Evolutionary conservation across 2,888 invertebrate species (phyloP), one percentile per base, ranked within the genome.

Genomic region (Flabesymbios commensalis): DNA sequence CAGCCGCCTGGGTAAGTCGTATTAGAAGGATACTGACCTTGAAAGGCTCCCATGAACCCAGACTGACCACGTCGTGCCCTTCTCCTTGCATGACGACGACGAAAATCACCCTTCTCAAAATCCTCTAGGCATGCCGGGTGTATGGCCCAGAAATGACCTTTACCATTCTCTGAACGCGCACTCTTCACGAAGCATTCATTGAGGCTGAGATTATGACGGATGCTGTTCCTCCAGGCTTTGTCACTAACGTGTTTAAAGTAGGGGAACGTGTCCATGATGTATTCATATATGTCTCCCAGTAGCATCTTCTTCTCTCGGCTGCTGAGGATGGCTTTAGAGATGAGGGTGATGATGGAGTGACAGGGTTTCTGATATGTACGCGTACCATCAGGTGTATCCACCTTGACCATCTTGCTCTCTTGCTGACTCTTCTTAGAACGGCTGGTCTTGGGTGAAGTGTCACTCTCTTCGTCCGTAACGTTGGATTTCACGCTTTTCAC

Each of bases 131-230:
- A 64, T 1, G 64, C 64, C 7, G 61, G 54, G 55, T 58, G 57
- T 5, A 64, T 48, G 22, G 45, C 19, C 98, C 98, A 98, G 78
- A 94, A 98, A 80, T 97, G 95, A 0, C 97, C 97, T 82, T 98
- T 95, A 0, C 97, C 98, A 81, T 97, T 97, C 0, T 76, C 79
- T 3, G 77, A 72, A 10, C 79, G 63, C 1, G 78, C 80, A n/a
- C 68, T 68, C 61, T 80, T 80, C 32, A 80, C 70, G 65, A 80
- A 80, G 58, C 80, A 80, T 57, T 79, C 79, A 59, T 80, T 80
- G 2, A 80, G 68, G 4, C 78, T 78, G 29, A 80, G 71, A 59
- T 80, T 80, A 56, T 80, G 80, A 14, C 80, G 72, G 32, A 80
- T 76, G 47, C 77, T 77, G 71, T 80, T 80, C 43, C 78, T 68